Base-by-base conservation (phyloP, 1,140 invertebrate species). In the Macrotrachela quadricornifera region DNA sequence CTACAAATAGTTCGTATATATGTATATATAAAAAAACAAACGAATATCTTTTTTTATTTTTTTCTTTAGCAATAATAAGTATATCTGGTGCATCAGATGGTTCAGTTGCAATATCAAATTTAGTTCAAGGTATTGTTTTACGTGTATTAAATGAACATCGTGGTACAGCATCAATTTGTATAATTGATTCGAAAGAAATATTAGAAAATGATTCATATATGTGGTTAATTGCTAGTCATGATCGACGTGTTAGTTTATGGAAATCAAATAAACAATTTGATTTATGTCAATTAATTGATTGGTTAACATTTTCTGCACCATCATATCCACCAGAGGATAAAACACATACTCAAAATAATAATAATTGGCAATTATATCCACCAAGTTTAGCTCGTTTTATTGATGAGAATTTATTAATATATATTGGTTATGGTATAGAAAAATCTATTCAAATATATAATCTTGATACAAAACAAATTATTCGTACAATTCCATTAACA, bases 211-310 rank as follows among this genome's bases (percentile, higher is more conserved):
- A 6, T 4, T 21, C 12, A 6, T 12, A 17, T 51, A 36, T 21
- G 17, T 70, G 67, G 67, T 57, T 68, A 46, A 64, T 64, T 43
- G 57, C 62, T 10, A 67, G 66, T 61, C 57, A 57, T 49, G 66
- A 70, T 54, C 58, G 63, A 46, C 56, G 66, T 45, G 64, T 69
- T 43, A 69, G 67, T 62, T 60, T 70, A 1, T 70, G 68, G 68
- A 47, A n/a, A 8, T 40, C 13, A 9, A 8, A 30, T 30, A 4
- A 2, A 30, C 3, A 30, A 30, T 30, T 30, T 30, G 65, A 68
- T 59, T 60, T 63, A 44, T 68, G 66, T 61, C 64, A 68, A 57
- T 61, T 68, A 46, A 60, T 67, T 55, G 67, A 70, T 60, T 70
- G 68, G 68, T 48, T 70, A 47, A 66, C 65, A 21, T 70, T 70